Evolutionary conservation across 1,140 invertebrate genomes (phyloP).

Genomic region (Drosophila aff.): DNA sequence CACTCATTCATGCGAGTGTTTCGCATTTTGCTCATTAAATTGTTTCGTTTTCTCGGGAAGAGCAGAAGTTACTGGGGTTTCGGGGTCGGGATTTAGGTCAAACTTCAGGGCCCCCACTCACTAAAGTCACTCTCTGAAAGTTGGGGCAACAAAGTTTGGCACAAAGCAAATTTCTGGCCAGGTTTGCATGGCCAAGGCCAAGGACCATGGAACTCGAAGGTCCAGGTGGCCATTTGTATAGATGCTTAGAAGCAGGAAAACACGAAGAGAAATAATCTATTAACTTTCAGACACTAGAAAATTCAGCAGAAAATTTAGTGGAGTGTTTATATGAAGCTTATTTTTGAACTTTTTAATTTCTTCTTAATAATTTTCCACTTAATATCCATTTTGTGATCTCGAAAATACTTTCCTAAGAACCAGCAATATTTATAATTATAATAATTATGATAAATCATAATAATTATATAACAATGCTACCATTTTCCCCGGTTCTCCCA

Average conservation of each 20-base stretch:
- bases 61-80: constrained; percentile 24
- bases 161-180: constrained; percentile 24
- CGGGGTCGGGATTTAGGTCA: constrained; percentile 24
- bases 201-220: constrained; percentile 1
- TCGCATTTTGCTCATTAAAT: constrained; percentile 64
- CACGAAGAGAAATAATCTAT: background rate
- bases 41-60: constrained; percentile 48
- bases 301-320: background rate
- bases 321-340: too few species aligned
- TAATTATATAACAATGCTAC: background rate
- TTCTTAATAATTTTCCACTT: background rate
- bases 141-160: constrained; percentile 55
- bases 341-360: too few species aligned
- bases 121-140: background rate
- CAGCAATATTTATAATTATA: background rate
- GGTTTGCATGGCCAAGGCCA: constrained; percentile 53
- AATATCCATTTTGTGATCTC: too few species aligned
- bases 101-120: constrained; percentile 12
- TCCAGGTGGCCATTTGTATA: constrained; percentile 21
- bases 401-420: background rate
- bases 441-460: background rate
- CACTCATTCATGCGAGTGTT: constrained; percentile 46
- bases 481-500: background rate
- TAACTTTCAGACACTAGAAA: background rate
- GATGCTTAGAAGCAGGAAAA: background rate